phyloP scores from a whole-genome alignment of 2,888 invertebrate species.

The Clanis bilineata region DNA sequence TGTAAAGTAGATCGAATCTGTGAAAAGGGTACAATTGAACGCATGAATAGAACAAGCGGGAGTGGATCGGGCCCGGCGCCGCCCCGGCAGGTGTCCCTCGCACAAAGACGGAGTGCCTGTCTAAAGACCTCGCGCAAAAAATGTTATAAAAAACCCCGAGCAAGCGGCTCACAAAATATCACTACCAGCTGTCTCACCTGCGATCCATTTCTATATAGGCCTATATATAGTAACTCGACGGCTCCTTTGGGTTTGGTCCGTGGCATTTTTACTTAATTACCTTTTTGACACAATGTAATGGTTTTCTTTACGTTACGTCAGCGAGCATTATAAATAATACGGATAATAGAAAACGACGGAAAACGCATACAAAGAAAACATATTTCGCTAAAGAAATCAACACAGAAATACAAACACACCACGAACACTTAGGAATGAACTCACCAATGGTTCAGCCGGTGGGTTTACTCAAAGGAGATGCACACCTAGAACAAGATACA shows the following conservation, averaged over 20 bases:
- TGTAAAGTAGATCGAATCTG: constrained; percentile 44
- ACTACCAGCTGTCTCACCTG: constrained; percentile 71
- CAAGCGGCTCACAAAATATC: constrained; percentile 62
- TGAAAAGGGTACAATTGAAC: constrained; percentile 33
- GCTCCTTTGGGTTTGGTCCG: constrained; percentile 29
- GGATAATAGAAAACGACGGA: neutral
- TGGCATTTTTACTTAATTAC: constrained; percentile 30
- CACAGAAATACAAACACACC: constrained; percentile 23
- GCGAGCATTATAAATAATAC: neutral
- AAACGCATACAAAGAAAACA: neutral
- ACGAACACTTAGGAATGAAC: constrained; percentile 37
- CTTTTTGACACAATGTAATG: constrained; percentile 21
- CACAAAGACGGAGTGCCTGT: constrained; percentile 54
- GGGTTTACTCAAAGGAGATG: constrained; percentile 45
- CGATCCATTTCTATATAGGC: constrained; percentile 45
- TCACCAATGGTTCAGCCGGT: constrained; percentile 52
- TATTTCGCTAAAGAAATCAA: constrained; percentile 4
- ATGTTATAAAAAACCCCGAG: constrained; percentile 45
- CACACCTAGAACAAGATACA: constrained; percentile 64
- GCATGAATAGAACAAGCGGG: constrained; percentile 47
- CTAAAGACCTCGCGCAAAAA: constrained; percentile 57
- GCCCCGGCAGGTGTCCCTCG: constrained; percentile 64
- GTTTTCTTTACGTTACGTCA: constrained; percentile 21
- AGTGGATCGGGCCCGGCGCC: constrained; percentile 41
- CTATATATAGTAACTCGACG: no score